Evolutionary conservation across 1,140 invertebrate genomes (phyloP).

Genomic region (Drosophila nannoptera): DNA sequence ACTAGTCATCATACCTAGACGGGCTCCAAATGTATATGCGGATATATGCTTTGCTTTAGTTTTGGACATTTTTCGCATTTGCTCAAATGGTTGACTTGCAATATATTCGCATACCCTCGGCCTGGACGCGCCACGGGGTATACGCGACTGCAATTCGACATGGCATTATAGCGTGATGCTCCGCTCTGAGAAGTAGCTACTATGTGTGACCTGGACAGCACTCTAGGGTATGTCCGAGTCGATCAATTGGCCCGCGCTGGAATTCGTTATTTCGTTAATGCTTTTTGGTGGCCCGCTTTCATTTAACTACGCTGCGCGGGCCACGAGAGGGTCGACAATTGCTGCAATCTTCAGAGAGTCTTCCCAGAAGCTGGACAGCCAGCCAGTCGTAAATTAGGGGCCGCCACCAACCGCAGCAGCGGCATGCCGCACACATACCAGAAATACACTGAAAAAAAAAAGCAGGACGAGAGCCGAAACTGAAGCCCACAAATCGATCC

Average conservation of each 20-base stretch:
- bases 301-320: slow-evolving; percentile 28
- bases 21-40: slow-evolving; percentile 6
- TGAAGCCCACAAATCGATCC: no score
- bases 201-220: no score
- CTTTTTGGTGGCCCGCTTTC: slow-evolving; percentile 34
- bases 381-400: slow-evolving; percentile 69
- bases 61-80: slow-evolving; percentile 47
- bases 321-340: slow-evolving; percentile 51
- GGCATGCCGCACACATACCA: not conserved
- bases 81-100: slow-evolving; percentile 69
- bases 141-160: no score
- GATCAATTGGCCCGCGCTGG: not conserved
- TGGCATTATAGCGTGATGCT: no score
- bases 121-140: no score
- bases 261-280: slow-evolving; percentile 36
- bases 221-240: slow-evolving; percentile 2
- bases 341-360: slow-evolving; percentile 69
- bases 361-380: slow-evolving; percentile 47
- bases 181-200: no score
- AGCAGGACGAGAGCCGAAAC: not conserved
- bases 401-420: slow-evolving; percentile 31
- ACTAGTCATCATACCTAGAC: slow-evolving; percentile 18
- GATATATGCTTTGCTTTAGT: slow-evolving; percentile 24
- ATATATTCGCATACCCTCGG: slow-evolving; percentile 35
- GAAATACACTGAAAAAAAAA: slow-evolving; percentile 17